These are phyloP conservation scores for Sesamia inferens DNA, from an alignment of 2,888 invertebrate genomes.

Conservation along the genomic window DNA sequence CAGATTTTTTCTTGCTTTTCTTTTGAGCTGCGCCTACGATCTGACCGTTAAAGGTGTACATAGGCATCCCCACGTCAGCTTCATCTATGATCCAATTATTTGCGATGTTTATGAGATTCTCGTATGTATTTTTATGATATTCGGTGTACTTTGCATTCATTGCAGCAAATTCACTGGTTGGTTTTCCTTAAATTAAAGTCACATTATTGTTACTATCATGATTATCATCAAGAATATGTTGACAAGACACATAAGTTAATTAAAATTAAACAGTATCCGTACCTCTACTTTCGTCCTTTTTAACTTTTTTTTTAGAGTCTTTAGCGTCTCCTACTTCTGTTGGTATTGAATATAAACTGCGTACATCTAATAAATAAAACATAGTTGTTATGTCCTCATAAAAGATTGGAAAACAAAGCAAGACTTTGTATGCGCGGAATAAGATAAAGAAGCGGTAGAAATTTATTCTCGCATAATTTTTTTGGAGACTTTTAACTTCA, in stretches of 20 bases:
- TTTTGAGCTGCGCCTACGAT: constrained; percentile 76
- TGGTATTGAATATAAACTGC: constrained; percentile 70
- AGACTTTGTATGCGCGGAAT: not conserved
- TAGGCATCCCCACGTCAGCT: constrained; percentile 77
- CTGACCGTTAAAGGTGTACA: constrained; percentile 79
- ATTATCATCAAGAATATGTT: not conserved
- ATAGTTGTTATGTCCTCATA: not conserved
- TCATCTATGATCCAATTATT: constrained; percentile 84
- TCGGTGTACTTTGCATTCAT: constrained; percentile 83
- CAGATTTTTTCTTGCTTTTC: constrained; percentile 83
- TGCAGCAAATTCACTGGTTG: constrained; percentile 74
- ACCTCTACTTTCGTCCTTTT: constrained; percentile 82
- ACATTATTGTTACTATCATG: not conserved
- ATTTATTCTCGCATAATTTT: not conserved
- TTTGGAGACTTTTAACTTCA: not conserved
- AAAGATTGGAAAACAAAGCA: not conserved
- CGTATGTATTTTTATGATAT: constrained; percentile 81
- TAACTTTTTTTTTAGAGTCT: constrained; percentile 81
- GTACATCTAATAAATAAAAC: constrained; percentile 59
- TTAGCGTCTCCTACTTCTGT: constrained; percentile 73
- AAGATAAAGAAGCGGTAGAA: not conserved
- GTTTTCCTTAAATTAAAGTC: constrained; percentile 71
- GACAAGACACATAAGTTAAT: not conserved
- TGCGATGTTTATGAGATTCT: constrained; percentile 79
- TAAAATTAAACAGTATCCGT: not conserved